Evolutionary conservation across 1,140 invertebrate species (phyloP).

Genomic region (Aphaenogaster ashmeadi): DNA sequence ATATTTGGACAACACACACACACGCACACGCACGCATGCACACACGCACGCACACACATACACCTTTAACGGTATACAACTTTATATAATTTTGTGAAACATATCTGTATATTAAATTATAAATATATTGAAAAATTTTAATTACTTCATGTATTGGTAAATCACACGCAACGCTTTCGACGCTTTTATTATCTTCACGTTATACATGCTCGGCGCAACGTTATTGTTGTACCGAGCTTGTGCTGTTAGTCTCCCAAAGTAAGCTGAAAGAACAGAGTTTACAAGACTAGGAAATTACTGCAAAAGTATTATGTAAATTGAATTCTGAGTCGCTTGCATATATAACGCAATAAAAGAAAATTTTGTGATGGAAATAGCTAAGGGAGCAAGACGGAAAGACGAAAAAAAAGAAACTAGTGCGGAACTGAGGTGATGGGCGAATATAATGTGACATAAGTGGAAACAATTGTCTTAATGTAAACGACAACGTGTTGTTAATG

Average conservation of each 20-base stretch:
- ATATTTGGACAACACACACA: too few relatives aligned
- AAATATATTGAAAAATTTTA: neutral
- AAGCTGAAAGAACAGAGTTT: constrained; percentile 16
- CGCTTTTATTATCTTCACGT: neutral
- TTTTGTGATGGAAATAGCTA: constrained; percentile 25
- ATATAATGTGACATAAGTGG: neutral
- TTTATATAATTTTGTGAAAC: neutral
- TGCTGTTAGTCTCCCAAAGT: constrained; percentile 11
- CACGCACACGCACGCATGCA: too few relatives aligned
- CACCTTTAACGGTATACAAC: too few relatives aligned
- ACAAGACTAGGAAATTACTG: constrained; percentile 37
- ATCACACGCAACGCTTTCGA: too few relatives aligned
- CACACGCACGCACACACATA: too few relatives aligned
- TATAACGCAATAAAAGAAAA: constrained; percentile 20
- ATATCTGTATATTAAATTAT: neutral
- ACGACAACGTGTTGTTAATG: neutral
- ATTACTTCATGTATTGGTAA: neutral
- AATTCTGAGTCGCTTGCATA: constrained; percentile 38
- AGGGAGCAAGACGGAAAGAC: neutral
- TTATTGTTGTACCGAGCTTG: constrained; percentile 26
- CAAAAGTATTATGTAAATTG: constrained; percentile 55
- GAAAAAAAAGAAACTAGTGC: neutral
- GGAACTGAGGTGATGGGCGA: neutral
- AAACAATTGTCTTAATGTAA: neutral
- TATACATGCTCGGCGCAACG: neutral